These are phyloP conservation scores for Odontomachus brunneus DNA, from an alignment of 1,140 invertebrate species.

Conservation along the genomic window DNA sequence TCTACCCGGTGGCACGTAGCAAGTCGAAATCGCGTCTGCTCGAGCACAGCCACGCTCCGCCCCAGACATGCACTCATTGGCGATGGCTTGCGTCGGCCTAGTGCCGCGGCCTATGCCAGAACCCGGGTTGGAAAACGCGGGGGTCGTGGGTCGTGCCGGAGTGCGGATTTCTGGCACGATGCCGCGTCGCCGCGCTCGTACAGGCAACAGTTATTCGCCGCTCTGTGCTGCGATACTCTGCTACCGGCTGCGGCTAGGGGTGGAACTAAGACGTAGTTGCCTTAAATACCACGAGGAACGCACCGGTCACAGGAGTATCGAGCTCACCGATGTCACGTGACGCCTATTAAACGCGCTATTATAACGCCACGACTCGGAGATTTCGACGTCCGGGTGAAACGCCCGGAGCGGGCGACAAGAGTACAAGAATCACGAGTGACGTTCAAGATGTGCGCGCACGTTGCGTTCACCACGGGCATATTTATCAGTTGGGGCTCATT, in stretches of 20 bases:
- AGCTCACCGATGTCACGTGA: background rate
- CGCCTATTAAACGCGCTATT: too few relatives aligned
- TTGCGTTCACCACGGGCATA: too few relatives aligned
- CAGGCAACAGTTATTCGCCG: slow-evolving; percentile 79
- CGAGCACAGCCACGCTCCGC: slow-evolving; percentile 79
- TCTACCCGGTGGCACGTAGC: slow-evolving; percentile 49
- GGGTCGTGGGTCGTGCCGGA: slow-evolving; percentile 75
- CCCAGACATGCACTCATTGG: slow-evolving; percentile 83
- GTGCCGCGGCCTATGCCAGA: slow-evolving; percentile 83
- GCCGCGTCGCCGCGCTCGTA: slow-evolving; percentile 82
- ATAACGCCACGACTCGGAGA: too few relatives aligned
- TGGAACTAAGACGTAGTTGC: slow-evolving; percentile 59
- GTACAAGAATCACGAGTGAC: too few relatives aligned
- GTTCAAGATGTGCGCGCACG: too few relatives aligned
- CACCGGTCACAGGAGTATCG: background rate
- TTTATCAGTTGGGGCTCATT: background rate
- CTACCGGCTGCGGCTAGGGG: slow-evolving; percentile 60
- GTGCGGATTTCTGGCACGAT: slow-evolving; percentile 79
- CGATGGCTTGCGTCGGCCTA: slow-evolving; percentile 83
- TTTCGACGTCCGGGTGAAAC: too few relatives aligned
- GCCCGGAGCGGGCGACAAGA: too few relatives aligned
- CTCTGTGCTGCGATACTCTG: slow-evolving; percentile 62
- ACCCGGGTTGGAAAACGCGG: slow-evolving; percentile 78
- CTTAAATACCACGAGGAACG: background rate
- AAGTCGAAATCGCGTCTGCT: slow-evolving; percentile 79